Evolutionary conservation across 1,140 invertebrate genomes (phyloP).

Genomic region (Zaprionus davidi): DNA sequence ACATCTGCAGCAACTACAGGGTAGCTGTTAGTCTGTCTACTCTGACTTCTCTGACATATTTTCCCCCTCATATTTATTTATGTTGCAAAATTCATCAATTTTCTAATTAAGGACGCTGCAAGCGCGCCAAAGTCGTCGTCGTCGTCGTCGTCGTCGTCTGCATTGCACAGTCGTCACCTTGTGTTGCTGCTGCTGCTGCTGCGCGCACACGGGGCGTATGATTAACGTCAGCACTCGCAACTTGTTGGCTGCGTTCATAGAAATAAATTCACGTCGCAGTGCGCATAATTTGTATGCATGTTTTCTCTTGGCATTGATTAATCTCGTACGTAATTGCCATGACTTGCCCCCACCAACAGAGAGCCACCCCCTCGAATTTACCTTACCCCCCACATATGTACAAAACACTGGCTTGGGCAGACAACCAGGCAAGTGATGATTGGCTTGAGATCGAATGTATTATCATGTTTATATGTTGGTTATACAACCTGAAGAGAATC

Average conservation of each 20-base stretch:
- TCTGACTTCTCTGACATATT: background rate
- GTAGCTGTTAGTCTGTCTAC: background rate
- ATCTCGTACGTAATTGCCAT: conserved; percentile 71
- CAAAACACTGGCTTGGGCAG: no score
- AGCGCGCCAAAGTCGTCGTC: conserved; percentile 65
- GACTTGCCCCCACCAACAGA: background rate
- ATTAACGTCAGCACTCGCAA: conserved; percentile 73
- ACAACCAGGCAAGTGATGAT: no score
- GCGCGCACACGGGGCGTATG: conserved; percentile 68
- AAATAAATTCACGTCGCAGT: conserved; percentile 76
- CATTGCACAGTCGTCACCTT: conserved; percentile 52
- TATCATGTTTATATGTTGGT: no score
- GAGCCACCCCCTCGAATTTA: background rate
- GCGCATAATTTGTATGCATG: conserved; percentile 73
- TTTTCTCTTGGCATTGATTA: conserved; percentile 80
- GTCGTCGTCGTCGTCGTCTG: conserved; percentile 68
- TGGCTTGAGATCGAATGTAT: no score
- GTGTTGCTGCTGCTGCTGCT: conserved; percentile 32
- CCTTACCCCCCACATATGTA: no score
- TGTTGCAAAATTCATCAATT: conserved; percentile 66
- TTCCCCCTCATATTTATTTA: conserved; percentile 52
- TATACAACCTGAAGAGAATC: no score
- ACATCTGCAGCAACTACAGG: background rate
- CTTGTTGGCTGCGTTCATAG: conserved; percentile 71
- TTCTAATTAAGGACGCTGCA: conserved; percentile 77